Evolutionary conservation across 2,888 invertebrate species (phyloP).

Genomic region (Cheilosia variabilis): DNA sequence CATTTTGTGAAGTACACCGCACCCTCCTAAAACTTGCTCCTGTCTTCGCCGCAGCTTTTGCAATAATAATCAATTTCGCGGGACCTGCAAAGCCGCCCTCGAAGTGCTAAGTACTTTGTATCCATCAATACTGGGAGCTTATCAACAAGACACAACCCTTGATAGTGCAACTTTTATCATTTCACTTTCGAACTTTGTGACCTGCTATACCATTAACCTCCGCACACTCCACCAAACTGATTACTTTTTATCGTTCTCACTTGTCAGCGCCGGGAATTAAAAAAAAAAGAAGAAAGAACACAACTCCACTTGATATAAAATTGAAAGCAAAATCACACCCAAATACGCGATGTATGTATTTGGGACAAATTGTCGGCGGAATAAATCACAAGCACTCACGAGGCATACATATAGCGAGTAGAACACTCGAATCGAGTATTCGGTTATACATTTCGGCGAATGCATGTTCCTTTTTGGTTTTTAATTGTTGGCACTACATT

Average conservation of each 20-base stretch:
- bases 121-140: conserved; percentile 25
- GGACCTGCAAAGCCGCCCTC: conserved; percentile 26
- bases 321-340: neutral
- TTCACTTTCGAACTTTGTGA: conserved; percentile 18
- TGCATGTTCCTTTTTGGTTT: conserved; percentile 7
- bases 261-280: conserved; percentile 13
- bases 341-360: neutral
- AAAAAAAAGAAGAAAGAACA: neutral
- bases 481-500: conserved; percentile 22
- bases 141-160: conserved; percentile 10
- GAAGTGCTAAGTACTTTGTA: conserved; percentile 31
- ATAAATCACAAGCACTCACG: conserved; percentile 20
- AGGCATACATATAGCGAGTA: too few relatives aligned
- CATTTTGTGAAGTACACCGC: too few relatives aligned
- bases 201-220: conserved; percentile 3
- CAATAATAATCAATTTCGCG: conserved; percentile 24
- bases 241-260: conserved; percentile 19
- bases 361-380: conserved; percentile 31
- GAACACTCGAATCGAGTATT: too few relatives aligned
- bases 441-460: neutral
- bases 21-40: too few relatives aligned
- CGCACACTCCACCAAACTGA: conserved; percentile 11
- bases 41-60: neutral
- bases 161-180: conserved; percentile 10
- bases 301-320: neutral